Evolutionary conservation across 1,140 invertebrate species (phyloP).

Genomic region (Leptoteleia sp.): DNA sequence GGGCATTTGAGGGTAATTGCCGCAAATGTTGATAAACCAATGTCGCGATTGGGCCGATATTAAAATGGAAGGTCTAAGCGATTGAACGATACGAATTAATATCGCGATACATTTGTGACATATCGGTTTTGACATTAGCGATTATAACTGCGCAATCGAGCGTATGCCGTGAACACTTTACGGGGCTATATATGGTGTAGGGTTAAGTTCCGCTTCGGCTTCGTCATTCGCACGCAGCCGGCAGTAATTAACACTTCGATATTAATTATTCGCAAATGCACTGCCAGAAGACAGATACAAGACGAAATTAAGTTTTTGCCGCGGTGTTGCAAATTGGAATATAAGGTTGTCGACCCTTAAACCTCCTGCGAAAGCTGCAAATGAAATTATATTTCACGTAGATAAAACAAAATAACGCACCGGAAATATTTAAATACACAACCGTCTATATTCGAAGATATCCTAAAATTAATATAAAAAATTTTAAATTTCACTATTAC

Average conservation of each 20-base stretch:
- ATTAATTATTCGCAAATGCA: constrained; percentile 35
- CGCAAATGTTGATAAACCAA: constrained; percentile 6
- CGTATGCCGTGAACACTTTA: constrained; percentile 26
- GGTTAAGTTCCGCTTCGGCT: constrained; percentile 28
- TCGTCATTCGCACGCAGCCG: constrained; percentile 32
- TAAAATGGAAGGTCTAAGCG: constrained; percentile 2
- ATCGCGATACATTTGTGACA: constrained; percentile 34
- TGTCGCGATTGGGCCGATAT: too few relatives aligned
- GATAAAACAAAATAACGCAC: too few relatives aligned
- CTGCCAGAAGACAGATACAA: constrained; percentile 21
- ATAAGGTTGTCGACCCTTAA: not conserved
- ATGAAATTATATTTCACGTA: too few relatives aligned
- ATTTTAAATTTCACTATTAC: too few relatives aligned
- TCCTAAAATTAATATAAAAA: too few relatives aligned
- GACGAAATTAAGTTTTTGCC: constrained; percentile 14
- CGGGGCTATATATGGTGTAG: constrained; percentile 18
- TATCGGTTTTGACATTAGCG: constrained; percentile 46
- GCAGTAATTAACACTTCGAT: constrained; percentile 50
- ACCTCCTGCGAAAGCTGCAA: too few relatives aligned
- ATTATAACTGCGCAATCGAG: constrained; percentile 33
- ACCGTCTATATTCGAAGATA: too few relatives aligned
- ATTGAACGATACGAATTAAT: constrained; percentile 30
- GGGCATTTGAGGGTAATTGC: not conserved
- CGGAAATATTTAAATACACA: too few relatives aligned
- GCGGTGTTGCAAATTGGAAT: not conserved